phyloP scores from a whole-genome alignment of 2,113 vertebrate genomes.

The Penelope pileata region DNA sequence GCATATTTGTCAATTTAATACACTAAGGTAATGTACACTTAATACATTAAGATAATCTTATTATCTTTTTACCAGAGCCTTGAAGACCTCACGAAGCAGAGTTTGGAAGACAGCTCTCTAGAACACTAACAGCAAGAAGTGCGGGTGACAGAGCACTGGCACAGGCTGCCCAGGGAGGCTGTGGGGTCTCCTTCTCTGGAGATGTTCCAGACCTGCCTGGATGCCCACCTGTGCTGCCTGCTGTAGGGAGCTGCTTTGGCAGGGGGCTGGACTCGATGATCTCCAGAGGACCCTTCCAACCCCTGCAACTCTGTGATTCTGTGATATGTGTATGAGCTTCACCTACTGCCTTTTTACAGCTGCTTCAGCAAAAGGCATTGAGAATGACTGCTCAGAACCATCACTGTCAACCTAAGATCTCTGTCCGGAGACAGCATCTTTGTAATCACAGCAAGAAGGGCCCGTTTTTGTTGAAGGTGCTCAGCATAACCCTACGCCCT shows the following conservation, averaged over 20 bases:
- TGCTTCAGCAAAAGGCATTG: neutral
- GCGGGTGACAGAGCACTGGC: no score
- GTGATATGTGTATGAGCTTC: no score
- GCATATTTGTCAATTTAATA: neutral
- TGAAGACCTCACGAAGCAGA: neutral
- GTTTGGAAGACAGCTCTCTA: neutral
- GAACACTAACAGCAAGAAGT: no score
- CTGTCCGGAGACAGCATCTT: neutral
- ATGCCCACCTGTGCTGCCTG: no score
- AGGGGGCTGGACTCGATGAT: no score
- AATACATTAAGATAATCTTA: neutral
- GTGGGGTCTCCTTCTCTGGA: no score
- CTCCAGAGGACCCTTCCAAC: no score
- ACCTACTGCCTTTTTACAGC: neutral
- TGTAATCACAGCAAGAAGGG: neutral
- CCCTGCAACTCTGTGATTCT: no score
- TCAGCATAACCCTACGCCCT: neutral
- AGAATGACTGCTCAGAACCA: neutral
- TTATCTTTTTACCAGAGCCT: neutral
- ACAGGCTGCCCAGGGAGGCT: no score
- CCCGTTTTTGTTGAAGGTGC: neutral
- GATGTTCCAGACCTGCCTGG: no score
- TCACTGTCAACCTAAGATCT: fast-evolving
- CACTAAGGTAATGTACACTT: neutral
- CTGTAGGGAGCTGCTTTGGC: no score